Evolutionary conservation across 2,888 invertebrate genomes (phyloP), one percentile per base, ranked within the genome.

Genomic region (Choristoneura rosaceana): DNA sequence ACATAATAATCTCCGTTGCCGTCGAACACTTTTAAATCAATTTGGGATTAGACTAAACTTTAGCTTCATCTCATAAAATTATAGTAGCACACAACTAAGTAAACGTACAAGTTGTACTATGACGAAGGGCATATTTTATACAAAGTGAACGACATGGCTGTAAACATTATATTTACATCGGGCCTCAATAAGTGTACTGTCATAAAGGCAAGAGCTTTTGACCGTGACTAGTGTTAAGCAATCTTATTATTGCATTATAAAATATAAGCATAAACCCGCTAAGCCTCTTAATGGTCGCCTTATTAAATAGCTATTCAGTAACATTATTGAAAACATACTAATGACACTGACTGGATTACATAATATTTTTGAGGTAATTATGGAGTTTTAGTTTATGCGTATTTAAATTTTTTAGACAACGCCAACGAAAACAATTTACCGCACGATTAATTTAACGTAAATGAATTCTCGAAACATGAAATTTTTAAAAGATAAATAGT

Each of bases 181-280:
- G 33, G 43, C 52, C 61, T 61, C 43, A 66, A 66, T 61, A 66
- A 61, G 45, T 61, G 61, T 66, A 55, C 52, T 58, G 59, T 70
- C 60, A 33, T 70, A 43, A 70, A 38, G 38, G 41, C 60, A 60
- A 70, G 47, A 70, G 70, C 59, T 43, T 70, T 70, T 63, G 62
- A 45, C 71, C 71, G 45, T 71, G 71, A 71, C 38, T 67, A 3
- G 67, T 34, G 47, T 71, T 71, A 33, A 63, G 62, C 25, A 71
- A 68, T 68, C 25, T 55, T 71, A 71, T 71, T 71, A 71, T 68
- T 63, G 58, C 67, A 71, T 62, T 71, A 50, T 50, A 71, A 71
- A 63, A 67, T 71, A 61, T 17, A 17, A 15, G 17, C 62, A 71
- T 68, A 67, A 68, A 67, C 59, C 58, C 50, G 62, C 67, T 71